Percentiles rank a stretch among this genome's conserved stretches.
phyloP scores from a whole-genome alignment of 1,140 invertebrate genomes.

The Ips nitidus region DNA sequence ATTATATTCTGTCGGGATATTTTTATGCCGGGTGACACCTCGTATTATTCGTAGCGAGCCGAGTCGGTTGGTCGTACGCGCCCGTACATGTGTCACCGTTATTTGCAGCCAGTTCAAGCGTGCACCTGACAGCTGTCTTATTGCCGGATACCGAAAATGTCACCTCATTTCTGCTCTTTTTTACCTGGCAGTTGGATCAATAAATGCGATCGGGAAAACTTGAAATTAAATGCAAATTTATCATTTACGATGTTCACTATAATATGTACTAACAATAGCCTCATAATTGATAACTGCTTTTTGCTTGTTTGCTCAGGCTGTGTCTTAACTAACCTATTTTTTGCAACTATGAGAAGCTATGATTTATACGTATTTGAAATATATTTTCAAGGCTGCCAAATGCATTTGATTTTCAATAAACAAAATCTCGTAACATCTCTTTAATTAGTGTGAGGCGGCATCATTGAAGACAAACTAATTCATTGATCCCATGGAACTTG shows the following conservation, averaged over 20 bases:
- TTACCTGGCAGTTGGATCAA: neutral
- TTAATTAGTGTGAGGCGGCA: no score
- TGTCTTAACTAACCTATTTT: no score
- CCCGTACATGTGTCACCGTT: slow-evolving; percentile 51
- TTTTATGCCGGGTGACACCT: slow-evolving; percentile 50
- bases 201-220: neutral
- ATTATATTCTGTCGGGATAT: slow-evolving; percentile 46
- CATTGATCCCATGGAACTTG: no score
- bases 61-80: slow-evolving; percentile 37
- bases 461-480: no score
- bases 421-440: no score
- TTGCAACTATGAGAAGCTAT: no score
- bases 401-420: no score
- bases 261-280: neutral
- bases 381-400: no score
- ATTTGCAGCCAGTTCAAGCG: slow-evolving; percentile 48
- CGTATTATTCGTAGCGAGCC: slow-evolving; percentile 47
- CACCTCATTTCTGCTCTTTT: slow-evolving; percentile 31
- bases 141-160: slow-evolving; percentile 46
- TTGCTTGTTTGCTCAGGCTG: no score
- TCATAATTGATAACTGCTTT: no score
- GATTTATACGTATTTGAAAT: no score
- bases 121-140: slow-evolving; percentile 52
- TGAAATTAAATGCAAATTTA: slow-evolving; percentile 10
- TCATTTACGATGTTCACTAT: neutral